phyloP scores from a whole-genome alignment of 2,797 vertebrate genomes.

The Mionectes olivaceus region DNA sequence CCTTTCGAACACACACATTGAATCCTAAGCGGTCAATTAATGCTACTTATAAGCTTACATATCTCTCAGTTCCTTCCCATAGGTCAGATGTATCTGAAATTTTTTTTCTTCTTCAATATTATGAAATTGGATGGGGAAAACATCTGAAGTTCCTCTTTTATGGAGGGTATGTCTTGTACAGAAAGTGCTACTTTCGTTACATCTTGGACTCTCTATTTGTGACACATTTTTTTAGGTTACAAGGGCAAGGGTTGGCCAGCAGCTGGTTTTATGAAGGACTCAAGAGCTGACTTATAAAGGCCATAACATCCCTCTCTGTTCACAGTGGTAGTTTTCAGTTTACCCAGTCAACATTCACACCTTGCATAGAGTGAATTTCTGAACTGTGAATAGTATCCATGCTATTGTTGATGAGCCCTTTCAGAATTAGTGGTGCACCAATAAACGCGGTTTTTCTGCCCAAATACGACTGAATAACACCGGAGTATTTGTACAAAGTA shows the following conservation, averaged over 20 bases:
- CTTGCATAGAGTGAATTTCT: neutral
- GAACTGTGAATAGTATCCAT: neutral
- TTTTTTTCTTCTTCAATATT: neutral
- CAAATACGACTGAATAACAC: neutral
- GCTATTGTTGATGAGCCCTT: neutral
- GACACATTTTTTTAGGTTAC: neutral
- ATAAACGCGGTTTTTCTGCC: neutral
- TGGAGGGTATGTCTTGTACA: neutral
- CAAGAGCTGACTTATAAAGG: neutral
- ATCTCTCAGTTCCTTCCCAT: neutral
- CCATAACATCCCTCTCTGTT: neutral
- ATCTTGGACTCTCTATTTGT: neutral
- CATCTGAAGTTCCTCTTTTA: conserved; percentile 35
- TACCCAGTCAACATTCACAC: neutral
- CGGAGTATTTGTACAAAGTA: neutral
- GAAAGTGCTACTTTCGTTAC: neutral
- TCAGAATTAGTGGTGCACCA: neutral
- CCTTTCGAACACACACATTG: neutral
- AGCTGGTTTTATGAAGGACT: neutral
- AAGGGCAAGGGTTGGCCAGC: neutral
- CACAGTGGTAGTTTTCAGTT: neutral
- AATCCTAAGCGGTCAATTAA: neutral
- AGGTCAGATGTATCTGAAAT: neutral
- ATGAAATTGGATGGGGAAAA: neutral
- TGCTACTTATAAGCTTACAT: neutral